A percentile compares a stretch with the other conserved stretches of the same genome.
phyloP scores from a whole-genome alignment of 2,797 vertebrate species.

The Denticeps clupeoides region DNA sequence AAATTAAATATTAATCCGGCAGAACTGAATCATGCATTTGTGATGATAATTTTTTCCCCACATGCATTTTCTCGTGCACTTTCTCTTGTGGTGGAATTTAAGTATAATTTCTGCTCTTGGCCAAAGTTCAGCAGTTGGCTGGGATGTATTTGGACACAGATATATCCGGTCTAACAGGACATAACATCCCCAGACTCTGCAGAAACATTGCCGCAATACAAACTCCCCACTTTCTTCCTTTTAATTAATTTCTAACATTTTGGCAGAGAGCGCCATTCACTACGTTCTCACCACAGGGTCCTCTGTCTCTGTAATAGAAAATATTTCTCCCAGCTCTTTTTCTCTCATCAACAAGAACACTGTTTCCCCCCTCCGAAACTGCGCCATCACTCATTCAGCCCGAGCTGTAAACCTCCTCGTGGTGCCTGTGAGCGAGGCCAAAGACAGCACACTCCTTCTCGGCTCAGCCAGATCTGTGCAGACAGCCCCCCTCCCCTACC shows the following conservation, averaged over 20 bases:
- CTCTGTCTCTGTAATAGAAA: constrained; percentile 27
- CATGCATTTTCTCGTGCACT: not conserved
- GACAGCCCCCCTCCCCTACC: too few species aligned
- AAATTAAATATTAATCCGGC: constrained; percentile 20
- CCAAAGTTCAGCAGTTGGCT: constrained; percentile 1
- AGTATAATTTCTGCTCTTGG: constrained; percentile 13
- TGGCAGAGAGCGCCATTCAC: constrained; percentile 18
- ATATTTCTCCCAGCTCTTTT: constrained; percentile 23
- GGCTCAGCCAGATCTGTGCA: too few species aligned
- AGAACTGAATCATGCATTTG: constrained; percentile 2
- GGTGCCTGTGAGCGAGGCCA: too few species aligned
- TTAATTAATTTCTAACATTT: constrained; percentile 26
- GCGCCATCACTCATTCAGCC: too few species aligned
- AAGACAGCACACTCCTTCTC: too few species aligned
- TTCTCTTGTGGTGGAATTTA: not conserved
- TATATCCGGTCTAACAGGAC: constrained; percentile 19
- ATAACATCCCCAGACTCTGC: constrained; percentile 17
- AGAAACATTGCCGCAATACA: constrained; percentile 28
- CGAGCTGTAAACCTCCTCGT: too few species aligned
- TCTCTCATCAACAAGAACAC: constrained; percentile 8
- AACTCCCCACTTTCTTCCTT: constrained; percentile 18
- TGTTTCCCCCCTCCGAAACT: too few species aligned
- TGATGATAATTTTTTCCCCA: constrained; percentile 8
- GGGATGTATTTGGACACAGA: constrained; percentile 11
- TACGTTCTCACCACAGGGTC: too few species aligned